phyloP scores from a whole-genome alignment of 2,888 invertebrate species.

The Prostheceraeus crozeri region DNA sequence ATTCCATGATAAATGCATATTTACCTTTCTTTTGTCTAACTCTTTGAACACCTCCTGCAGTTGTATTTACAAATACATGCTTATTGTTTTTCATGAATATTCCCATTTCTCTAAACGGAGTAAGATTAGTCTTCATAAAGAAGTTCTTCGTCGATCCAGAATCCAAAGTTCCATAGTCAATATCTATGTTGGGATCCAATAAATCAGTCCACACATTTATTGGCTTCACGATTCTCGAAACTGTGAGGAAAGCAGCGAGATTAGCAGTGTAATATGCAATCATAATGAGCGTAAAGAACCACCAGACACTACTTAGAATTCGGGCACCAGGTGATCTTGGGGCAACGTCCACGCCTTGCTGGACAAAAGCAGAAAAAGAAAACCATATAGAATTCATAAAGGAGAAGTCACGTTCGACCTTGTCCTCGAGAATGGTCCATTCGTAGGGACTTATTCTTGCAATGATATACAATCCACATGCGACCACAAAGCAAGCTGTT shows the following conservation, averaged over 20 bases:
- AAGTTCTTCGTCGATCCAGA: constrained; percentile 75
- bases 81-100: constrained; percentile 58
- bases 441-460: constrained; percentile 35
- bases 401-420: constrained; percentile 30
- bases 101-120: constrained; percentile 35
- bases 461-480: constrained; percentile 32
- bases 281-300: constrained; percentile 39
- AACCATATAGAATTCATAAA: constrained; percentile 38
- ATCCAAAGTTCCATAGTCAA: constrained; percentile 33
- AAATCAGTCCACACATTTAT: constrained; percentile 36
- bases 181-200: constrained; percentile 6
- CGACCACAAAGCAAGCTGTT: constrained; percentile 31
- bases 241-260: constrained; percentile 38
- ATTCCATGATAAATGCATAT: constrained; percentile 57
- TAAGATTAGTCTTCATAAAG: constrained; percentile 59
- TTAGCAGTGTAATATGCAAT: constrained; percentile 40
- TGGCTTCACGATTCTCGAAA: constrained; percentile 31
- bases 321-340: constrained; percentile 37
- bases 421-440: constrained; percentile 34
- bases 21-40: constrained; percentile 51
- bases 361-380: constrained; percentile 39
- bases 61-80: constrained; percentile 65
- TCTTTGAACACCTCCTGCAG: constrained; percentile 64
- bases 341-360: constrained; percentile 39
- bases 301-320: constrained; percentile 37